Evolutionary conservation across 2,888 invertebrate species (phyloP).

Genomic region (Temnothorax unifasciatus): DNA sequence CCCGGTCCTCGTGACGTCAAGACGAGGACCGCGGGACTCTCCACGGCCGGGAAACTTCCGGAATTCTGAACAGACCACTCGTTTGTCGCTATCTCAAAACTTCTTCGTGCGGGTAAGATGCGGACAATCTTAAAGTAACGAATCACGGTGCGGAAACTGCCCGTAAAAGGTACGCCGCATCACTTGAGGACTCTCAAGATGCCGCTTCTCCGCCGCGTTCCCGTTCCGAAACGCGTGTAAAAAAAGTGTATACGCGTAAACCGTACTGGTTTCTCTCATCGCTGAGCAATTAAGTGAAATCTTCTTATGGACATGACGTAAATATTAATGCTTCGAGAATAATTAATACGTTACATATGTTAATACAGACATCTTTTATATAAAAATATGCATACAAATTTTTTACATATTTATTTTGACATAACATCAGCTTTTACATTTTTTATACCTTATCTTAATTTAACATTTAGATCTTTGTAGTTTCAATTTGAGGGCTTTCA

Average conservation of each 20-base stretch:
- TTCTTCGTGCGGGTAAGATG: constrained; percentile 17
- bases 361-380: background rate
- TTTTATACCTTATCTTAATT: background rate
- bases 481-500: background rate
- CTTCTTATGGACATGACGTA: background rate
- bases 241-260: background rate
- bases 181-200: constrained; percentile 12
- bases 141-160: constrained; percentile 1
- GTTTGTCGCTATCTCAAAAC: constrained; percentile 53
- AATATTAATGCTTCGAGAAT: constrained; percentile 3
- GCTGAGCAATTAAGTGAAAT: background rate
- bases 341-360: background rate
- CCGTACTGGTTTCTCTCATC: background rate
- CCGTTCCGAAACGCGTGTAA: background rate
- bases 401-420: background rate
- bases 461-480: background rate
- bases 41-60: background rate
- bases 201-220: background rate
- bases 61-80: constrained; percentile 61
- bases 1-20: constrained; percentile 17
- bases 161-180: constrained; percentile 30
- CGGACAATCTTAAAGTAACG: constrained; percentile 12
- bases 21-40: background rate
- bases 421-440: background rate
- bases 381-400: background rate